phyloP scores from a whole-genome alignment of 1,140 invertebrate genomes.

The Odontomachus brunneus region DNA sequence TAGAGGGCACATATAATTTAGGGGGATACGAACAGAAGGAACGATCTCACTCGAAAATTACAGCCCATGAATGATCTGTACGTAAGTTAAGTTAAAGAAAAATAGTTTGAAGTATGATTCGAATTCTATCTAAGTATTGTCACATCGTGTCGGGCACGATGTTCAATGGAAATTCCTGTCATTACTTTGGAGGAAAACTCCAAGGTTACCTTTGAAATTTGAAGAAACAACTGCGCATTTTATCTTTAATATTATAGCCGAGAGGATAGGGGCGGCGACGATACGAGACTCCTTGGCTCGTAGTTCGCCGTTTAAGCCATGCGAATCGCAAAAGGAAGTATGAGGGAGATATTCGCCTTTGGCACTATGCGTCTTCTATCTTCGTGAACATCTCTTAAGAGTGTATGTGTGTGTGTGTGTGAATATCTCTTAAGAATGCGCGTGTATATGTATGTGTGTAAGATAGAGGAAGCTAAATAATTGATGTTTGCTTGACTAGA shows the following conservation, averaged over 20 bases:
- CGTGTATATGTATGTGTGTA: not conserved
- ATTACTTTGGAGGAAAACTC: not conserved
- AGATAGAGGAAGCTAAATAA: not conserved
- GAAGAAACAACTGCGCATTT: slow-evolving; percentile 14
- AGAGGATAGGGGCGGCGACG: not conserved
- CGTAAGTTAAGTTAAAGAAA: not conserved
- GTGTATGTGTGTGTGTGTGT: not conserved
- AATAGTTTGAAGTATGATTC: not conserved
- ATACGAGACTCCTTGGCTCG: not conserved
- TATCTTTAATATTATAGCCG: slow-evolving; percentile 22
- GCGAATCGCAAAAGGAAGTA: slow-evolving; percentile 21
- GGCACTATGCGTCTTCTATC: not conserved
- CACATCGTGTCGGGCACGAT: not conserved
- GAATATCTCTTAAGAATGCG: not conserved
- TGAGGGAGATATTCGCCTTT: slow-evolving; percentile 1
- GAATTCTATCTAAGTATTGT: not conserved
- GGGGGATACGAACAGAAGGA: no score
- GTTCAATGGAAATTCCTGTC: not conserved
- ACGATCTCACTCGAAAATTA: no score
- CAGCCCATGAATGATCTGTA: no score
- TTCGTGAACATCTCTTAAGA: not conserved
- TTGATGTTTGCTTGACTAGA: not conserved
- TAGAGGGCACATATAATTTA: no score
- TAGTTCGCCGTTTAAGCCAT: slow-evolving; percentile 17
- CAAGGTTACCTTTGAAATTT: slow-evolving; percentile 28